A percentile compares a stretch with the other conserved stretches of the same genome.
These are phyloP conservation scores for Cybosia mesomella DNA, from an alignment of 2,888 invertebrate genomes.

Conservation along the genomic window DNA sequence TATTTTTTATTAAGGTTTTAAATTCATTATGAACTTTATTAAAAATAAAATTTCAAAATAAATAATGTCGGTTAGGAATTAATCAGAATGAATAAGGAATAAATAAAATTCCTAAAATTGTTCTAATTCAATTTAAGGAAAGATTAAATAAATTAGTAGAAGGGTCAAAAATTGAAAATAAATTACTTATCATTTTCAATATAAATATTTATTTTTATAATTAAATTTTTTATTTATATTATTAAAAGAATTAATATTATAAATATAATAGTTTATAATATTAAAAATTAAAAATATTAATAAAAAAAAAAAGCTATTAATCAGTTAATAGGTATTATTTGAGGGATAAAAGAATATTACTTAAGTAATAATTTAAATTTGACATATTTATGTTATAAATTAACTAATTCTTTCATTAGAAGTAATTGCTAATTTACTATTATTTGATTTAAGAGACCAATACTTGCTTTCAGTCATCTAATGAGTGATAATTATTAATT, in stretches of 20 bases:
- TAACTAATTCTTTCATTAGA: constrained; percentile 89
- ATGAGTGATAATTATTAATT: constrained; percentile 85
- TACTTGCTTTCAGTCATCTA: constrained; percentile 90
- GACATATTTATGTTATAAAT: constrained; percentile 88
- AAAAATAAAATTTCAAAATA: constrained; percentile 82
- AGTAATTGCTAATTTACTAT: constrained; percentile 89
- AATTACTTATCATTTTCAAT: constrained; percentile 89
- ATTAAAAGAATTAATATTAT: constrained; percentile 57
- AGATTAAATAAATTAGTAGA: constrained; percentile 82
- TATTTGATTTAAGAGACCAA: constrained; percentile 90
- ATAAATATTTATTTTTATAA: constrained; percentile 62
- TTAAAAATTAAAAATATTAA: constrained; percentile 81
- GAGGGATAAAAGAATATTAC: constrained; percentile 89
- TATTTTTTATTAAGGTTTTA: constrained; percentile 83
- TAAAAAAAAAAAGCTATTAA: constrained; percentile 79
- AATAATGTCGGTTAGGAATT: constrained; percentile 82
- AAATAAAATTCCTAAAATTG: constrained; percentile 81
- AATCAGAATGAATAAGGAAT: constrained; percentile 85
- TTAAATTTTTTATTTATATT: constrained; percentile 56
- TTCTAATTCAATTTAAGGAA: constrained; percentile 88
- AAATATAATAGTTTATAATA: constrained; percentile 84
- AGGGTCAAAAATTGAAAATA: constrained; percentile 90
- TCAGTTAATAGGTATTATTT: constrained; percentile 89
- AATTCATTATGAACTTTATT: constrained; percentile 85
- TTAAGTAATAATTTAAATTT: constrained; percentile 88